Base-by-base conservation (phyloP, 1,140 invertebrate species). In the Dendrolimus kikuchii region DNA sequence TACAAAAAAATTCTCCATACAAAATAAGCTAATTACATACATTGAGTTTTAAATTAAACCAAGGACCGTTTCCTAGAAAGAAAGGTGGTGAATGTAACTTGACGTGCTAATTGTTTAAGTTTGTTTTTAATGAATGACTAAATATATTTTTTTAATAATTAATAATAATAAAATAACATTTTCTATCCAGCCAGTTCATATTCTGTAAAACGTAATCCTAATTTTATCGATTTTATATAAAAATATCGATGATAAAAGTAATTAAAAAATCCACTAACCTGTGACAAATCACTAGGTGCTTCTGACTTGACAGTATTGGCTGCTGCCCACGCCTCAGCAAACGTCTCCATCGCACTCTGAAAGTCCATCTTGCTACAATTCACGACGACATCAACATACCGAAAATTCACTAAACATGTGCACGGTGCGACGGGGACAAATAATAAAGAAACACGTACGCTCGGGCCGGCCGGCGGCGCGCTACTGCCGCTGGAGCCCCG, bases 341-440 rank as follows among this genome's bases (percentile, higher is more conserved):
- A 98, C 62, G 96, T 97, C 89, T 98, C 96, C 95, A 98, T 97
- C 63, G 96, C 96, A 90, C 95, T 96, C 90, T 97, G 95, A 92
- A 97, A 96, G 93, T 97, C 96, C 95, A 98, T 98, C 67, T 81
- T 80, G 67, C 72, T 70, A 55, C 56, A 55, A 62, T 75, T 83
- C 80, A 83, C 77, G 65, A 64, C 66, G 78, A 83, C 72, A 82
- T 82, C 74, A 75, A 79, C 73, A 84, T 84, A 80, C 72, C 79
- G 79, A 73, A 75, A 74, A 56, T 70, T 73, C 69, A 77, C 80
- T 59, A 57, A 69, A 77, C 76, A 80, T 78, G 74, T 70, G 76
- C 66, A 65, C 68, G 66, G 59, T 51, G 60, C 59, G 64, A 46
- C 56, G 57, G 52, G 40, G 49, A 58, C 49, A 49, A 49, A 50